These are phyloP conservation scores for Drosophila ficusphila DNA, from an alignment of 1,140 invertebrate species.

Conservation along the genomic window DNA sequence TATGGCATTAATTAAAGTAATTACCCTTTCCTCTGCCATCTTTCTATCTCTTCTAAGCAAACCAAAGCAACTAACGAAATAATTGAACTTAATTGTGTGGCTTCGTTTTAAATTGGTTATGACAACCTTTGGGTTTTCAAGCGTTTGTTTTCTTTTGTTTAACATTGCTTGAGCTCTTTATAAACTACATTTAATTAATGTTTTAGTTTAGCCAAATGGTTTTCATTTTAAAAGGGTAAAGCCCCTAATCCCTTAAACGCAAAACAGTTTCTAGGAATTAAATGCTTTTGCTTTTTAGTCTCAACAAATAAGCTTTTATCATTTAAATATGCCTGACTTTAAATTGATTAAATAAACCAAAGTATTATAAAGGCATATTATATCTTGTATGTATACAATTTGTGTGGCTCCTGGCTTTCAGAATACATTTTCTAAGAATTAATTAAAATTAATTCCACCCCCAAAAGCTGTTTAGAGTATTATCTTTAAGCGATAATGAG, in stretches of 20 bases:
- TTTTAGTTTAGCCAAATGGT: neutral
- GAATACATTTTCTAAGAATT: constrained; percentile 2
- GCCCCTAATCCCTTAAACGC: no score
- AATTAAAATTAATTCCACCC: constrained; percentile 26
- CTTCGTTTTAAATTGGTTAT: neutral
- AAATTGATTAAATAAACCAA: no score
- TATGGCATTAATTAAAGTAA: constrained; percentile 4
- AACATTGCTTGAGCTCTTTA: neutral
- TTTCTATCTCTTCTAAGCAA: neutral
- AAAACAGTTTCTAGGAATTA: no score
- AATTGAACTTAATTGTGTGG: constrained; percentile 10
- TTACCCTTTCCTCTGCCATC: neutral
- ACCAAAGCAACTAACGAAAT: constrained; percentile 16
- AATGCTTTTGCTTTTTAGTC: neutral
- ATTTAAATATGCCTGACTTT: no score
- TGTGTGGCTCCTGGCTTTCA: neutral
- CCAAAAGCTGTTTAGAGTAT: neutral
- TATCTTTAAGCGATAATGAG: constrained; percentile 21
- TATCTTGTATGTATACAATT: no score
- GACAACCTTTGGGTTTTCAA: neutral
- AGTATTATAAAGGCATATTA: no score
- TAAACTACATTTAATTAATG: neutral
- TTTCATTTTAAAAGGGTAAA: neutral
- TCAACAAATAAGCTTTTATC: no score
- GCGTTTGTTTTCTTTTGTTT: neutral